Conservation (phyloP, 2,888 invertebrate species). For the Anticlea derivata region DNA sequence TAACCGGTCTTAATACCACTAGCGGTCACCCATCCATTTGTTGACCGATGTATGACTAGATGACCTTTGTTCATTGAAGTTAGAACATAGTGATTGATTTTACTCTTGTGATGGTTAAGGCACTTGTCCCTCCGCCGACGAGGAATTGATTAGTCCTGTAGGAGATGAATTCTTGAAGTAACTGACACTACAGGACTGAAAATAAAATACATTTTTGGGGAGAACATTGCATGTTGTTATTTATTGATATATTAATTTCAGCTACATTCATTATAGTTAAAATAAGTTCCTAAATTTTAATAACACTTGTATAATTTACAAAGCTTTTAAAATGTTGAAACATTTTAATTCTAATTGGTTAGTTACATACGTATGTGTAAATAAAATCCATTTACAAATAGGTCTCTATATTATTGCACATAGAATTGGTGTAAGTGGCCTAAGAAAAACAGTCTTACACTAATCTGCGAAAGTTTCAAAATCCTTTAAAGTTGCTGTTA, state of each 20-base stretch:
- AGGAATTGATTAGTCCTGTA: too few relatives aligned
- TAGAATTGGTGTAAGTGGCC: slow-evolving; percentile 32
- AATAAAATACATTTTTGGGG: slow-evolving; percentile 42
- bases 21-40: too few relatives aligned
- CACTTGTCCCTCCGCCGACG: too few relatives aligned
- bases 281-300: slow-evolving; percentile 42
- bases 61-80: too few relatives aligned
- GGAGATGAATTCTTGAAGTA: too few relatives aligned
- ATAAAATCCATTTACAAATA: slow-evolving; percentile 29
- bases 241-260: slow-evolving; percentile 72
- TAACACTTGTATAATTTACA: slow-evolving; percentile 59
- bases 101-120: too few relatives aligned
- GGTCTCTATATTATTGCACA: slow-evolving; percentile 35
- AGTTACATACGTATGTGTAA: slow-evolving; percentile 1
- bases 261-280: slow-evolving; percentile 61
- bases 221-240: slow-evolving; percentile 65
- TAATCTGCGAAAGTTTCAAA: slow-evolving; percentile 41
- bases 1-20: too few relatives aligned
- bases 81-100: too few relatives aligned
- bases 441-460: slow-evolving; percentile 50
- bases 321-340: slow-evolving; percentile 51
- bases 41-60: too few relatives aligned
- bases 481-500: slow-evolving; percentile 40
- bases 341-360: slow-evolving; percentile 36
- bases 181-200: too few relatives aligned